Percentiles rank a stretch among this genome's conserved stretches.
Evolutionary conservation across 2,797 vertebrate species (phyloP).

Genomic region (Sebastes nivosus): DNA sequence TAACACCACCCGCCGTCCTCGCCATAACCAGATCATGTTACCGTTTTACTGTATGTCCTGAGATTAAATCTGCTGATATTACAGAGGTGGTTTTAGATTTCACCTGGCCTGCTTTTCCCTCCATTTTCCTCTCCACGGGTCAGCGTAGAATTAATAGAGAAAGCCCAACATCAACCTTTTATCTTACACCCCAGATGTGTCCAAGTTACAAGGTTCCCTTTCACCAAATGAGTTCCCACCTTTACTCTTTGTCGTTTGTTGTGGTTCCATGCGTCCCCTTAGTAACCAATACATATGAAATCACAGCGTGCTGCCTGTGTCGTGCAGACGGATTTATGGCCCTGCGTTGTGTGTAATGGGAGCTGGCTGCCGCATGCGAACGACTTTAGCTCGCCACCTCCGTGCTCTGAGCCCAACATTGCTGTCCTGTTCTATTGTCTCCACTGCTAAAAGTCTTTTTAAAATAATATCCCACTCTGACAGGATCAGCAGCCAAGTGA

Average conservation of each 20-base stretch:
- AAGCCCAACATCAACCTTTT: constrained; percentile 20
- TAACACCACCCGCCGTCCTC: constrained; percentile 56
- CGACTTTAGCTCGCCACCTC: constrained; percentile 72
- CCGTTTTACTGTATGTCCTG: constrained; percentile 63
- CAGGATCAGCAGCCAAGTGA: constrained; percentile 66
- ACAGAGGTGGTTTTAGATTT: constrained; percentile 60
- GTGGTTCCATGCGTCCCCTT: constrained; percentile 68
- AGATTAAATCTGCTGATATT: constrained; percentile 73
- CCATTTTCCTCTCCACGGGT: neutral
- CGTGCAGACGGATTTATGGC: constrained; percentile 72
- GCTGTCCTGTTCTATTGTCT: constrained; percentile 73
- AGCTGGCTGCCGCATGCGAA: constrained; percentile 64
- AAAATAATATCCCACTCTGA: constrained; percentile 57
- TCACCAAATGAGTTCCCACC: constrained; percentile 48
- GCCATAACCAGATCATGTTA: constrained; percentile 65
- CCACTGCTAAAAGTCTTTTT: constrained; percentile 49
- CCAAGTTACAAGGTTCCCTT: constrained; percentile 43
- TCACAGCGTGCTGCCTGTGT: constrained; percentile 68
- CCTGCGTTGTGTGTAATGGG: constrained; percentile 70
- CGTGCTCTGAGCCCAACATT: constrained; percentile 44
- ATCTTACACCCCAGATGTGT: constrained; percentile 40
- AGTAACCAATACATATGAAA: constrained; percentile 78
- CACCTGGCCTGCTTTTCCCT: constrained; percentile 46
- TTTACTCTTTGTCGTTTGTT: constrained; percentile 65
- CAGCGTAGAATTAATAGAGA: neutral